These are phyloP conservation scores for Salvelinus sp. DNA, from an alignment of 2,113 vertebrate species.

Conservation along the genomic window DNA sequence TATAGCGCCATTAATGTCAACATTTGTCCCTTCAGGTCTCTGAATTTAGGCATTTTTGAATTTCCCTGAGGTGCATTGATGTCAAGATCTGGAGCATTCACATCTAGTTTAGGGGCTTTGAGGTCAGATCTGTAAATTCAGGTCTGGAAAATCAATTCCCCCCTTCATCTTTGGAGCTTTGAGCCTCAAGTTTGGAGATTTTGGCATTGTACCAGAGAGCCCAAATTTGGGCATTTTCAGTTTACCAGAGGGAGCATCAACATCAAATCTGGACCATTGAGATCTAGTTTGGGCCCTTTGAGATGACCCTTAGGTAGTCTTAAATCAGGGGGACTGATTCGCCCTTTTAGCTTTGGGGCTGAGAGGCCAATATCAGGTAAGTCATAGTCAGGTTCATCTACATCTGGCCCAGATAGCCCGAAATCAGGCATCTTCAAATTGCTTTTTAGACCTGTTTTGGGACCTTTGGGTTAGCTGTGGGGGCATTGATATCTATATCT, in stretches of 20 bases:
- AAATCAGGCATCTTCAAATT: too few species aligned
- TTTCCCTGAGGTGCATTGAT: conserved; percentile 48
- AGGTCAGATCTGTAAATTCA: conserved; percentile 49
- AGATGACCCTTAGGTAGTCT: conserved; percentile 9
- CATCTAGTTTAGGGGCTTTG: conserved; percentile 43
- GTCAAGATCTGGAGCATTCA: conserved; percentile 47
- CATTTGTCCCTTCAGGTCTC: conserved; percentile 38
- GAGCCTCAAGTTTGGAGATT: conserved; percentile 40
- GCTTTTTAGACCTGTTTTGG: too few species aligned
- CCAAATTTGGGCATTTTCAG: conserved; percentile 50
- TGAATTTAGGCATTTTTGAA: conserved; percentile 53
- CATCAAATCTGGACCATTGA: too few species aligned
- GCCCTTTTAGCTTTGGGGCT: too few species aligned
- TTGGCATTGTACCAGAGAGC: conserved; percentile 34
- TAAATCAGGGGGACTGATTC: background rate
- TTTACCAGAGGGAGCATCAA: conserved; percentile 30
- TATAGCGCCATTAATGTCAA: conserved; percentile 46
- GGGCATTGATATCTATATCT: too few species aligned
- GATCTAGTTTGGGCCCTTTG: conserved; percentile 14
- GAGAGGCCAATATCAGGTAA: too few species aligned
- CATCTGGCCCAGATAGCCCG: too few species aligned
- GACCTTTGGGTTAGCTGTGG: too few species aligned
- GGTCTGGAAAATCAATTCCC: conserved; percentile 41
- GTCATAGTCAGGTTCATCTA: too few species aligned
- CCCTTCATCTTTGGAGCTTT: conserved; percentile 51